phyloP scores from a whole-genome alignment of 2,113 vertebrate species.

The Donacobius atricapilla region DNA sequence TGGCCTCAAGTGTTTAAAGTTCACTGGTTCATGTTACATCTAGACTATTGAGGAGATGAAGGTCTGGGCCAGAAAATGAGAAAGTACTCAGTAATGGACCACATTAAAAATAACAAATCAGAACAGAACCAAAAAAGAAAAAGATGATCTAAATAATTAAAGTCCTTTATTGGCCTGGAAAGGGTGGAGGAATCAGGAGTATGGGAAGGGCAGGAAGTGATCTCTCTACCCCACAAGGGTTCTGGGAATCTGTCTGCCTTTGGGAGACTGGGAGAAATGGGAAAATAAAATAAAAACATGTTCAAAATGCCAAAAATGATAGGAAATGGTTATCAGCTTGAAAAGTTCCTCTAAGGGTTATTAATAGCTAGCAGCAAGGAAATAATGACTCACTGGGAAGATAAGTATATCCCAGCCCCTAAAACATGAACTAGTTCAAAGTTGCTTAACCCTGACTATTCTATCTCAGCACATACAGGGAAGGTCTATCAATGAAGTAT shows the following conservation, averaged over 20 bases:
- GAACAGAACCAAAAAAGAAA: neutral
- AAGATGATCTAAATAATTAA: neutral
- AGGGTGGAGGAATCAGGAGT: conserved; percentile 31
- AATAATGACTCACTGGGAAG: conserved; percentile 20
- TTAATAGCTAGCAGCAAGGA: conserved; percentile 62
- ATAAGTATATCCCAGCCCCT: conserved; percentile 21
- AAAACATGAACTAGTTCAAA: conserved; percentile 25
- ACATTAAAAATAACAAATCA: neutral
- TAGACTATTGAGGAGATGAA: neutral
- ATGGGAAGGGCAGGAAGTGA: conserved; percentile 48
- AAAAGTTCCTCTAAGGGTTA: conserved; percentile 63
- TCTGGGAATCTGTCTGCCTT: conserved; percentile 37
- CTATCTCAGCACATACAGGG: neutral
- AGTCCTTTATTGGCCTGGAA: conserved; percentile 35
- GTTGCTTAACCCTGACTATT: conserved; percentile 11
- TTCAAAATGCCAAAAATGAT: conserved; percentile 52
- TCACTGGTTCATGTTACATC: neutral
- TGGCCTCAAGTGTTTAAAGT: neutral
- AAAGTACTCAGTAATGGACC: neutral
- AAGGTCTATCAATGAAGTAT: neutral
- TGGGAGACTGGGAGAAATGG: conserved; percentile 48
- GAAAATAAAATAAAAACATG: conserved; percentile 62
- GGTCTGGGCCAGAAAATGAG: neutral
- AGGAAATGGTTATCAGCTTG: conserved; percentile 64
- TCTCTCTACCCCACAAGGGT: conserved; percentile 13